phyloP scores from a whole-genome alignment of 2,888 invertebrate species.

The Lamproptera curius region DNA sequence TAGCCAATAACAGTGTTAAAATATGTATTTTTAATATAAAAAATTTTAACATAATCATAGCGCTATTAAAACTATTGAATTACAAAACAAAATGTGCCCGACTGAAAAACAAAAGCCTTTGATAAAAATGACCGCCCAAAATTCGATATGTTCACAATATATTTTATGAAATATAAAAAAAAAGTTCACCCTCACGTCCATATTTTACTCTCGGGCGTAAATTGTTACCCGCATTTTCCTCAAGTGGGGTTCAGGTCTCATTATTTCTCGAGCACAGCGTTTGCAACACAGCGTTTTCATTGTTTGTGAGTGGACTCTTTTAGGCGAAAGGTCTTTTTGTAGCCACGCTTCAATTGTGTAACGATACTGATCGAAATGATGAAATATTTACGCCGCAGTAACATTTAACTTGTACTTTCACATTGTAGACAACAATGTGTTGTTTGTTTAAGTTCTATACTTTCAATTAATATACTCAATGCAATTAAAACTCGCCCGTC shows the following conservation, averaged over 20 bases:
- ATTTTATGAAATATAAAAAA: conserved; percentile 13
- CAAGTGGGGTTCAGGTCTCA: conserved; percentile 58
- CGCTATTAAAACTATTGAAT: no score
- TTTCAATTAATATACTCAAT: no score
- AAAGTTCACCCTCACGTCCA: conserved; percentile 6
- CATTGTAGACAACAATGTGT: neutral
- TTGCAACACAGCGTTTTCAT: conserved; percentile 55
- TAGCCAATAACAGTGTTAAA: no score
- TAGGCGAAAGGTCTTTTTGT: conserved; percentile 26
- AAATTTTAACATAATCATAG: no score
- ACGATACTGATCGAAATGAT: conserved; percentile 15
- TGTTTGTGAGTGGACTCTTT: conserved; percentile 31
- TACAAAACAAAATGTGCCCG: neutral
- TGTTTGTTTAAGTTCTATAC: neutral
- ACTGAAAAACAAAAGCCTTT: no score
- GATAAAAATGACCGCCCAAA: neutral
- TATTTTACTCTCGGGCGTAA: conserved; percentile 21
- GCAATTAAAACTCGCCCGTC: no score
- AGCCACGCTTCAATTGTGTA: conserved; percentile 12
- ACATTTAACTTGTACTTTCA: neutral
- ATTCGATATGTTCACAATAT: neutral
- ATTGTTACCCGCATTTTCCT: conserved; percentile 36
- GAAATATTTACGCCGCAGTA: conserved; percentile 16
- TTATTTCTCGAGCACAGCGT: conserved; percentile 57
- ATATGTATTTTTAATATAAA: no score